Evolutionary conservation across 53 echinoderm and acorn worm genomes (phyloP).

Genomic region (Temnopleurus reevesii): DNA sequence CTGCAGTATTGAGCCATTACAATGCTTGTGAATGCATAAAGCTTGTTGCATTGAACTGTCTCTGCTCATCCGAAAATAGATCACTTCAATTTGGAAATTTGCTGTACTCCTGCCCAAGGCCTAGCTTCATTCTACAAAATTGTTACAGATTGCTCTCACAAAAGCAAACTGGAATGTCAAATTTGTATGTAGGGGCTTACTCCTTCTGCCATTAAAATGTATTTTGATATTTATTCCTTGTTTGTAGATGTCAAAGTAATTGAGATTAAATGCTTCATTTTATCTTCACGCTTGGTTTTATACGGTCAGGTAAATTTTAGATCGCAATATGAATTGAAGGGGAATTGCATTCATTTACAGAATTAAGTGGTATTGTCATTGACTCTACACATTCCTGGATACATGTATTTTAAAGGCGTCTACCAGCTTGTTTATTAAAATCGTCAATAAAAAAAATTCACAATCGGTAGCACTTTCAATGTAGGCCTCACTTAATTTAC

Average conservation of each 20-base stretch:
- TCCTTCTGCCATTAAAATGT: background rate
- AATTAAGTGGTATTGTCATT: no score
- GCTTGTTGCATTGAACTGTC: no score
- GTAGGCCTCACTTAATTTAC: no score
- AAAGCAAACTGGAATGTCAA: conserved; percentile 6
- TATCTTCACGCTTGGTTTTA: no score
- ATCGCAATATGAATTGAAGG: background rate
- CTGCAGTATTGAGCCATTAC: no score
- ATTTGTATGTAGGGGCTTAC: background rate
- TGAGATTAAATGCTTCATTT: background rate
- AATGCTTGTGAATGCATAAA: no score
- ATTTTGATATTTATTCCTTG: background rate
- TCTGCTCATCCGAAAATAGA: background rate
- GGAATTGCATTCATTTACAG: no score
- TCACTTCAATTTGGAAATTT: background rate
- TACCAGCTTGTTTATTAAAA: no score
- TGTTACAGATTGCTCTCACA: background rate
- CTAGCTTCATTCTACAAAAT: background rate
- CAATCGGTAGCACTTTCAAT: no score
- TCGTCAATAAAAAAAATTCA: no score
- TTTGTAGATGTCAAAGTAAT: background rate
- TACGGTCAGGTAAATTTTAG: background rate
- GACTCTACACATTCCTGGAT: no score
- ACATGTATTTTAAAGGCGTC: no score
- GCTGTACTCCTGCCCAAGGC: background rate